Evolutionary conservation across 1,140 invertebrate genomes (phyloP), one percentile per base, ranked within the genome.

Genomic region (Bombus fervidus): DNA sequence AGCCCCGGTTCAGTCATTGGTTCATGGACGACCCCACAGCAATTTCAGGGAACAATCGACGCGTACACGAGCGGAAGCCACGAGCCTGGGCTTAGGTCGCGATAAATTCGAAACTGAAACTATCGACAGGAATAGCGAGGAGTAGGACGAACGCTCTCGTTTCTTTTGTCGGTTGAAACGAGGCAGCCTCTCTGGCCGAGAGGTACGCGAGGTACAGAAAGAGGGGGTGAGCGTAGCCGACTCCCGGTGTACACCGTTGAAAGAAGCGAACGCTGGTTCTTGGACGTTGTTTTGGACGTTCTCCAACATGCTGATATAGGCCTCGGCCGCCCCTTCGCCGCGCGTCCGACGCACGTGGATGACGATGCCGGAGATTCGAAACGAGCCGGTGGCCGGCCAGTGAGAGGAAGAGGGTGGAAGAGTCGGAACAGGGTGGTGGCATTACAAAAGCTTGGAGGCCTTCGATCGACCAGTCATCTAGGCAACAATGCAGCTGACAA

Each of bases 401-500:
- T 34, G 71, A 31, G 71, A 43, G 41, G 28, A 43, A 31, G 82
- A 73, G 62, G 31, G 62, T 47, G 34, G 68, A 13, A 72, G 82
- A 78, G 75, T 83, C 62, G 80, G 80, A 47, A 78, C 64, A 68
- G 79, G 84, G 81, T 89, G 85, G 87, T 80, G 80, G 69, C 57
- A 64, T 59, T 69, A 91, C 85, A 91, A 91, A 91, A 91, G 91
- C 91, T 66, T 71, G 78, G 87, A 89, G 91, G 87, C 91, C 85
- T 89, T 85, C 91, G 91, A 92, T 91, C 91, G 91, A 92, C 91
- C 91, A 92, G 91, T 92, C 91, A 92, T 92, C 91, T 90, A 90
- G 84, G 79, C 84, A 91, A 94, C 93, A 94, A 94, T 93, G 89
- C 78, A 77, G 47, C 91, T 91, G 91, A 94, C 93, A 94, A 94